Conservation (phyloP, 1,140 invertebrate species). For the Anoplolepis gracilipes region DNA sequence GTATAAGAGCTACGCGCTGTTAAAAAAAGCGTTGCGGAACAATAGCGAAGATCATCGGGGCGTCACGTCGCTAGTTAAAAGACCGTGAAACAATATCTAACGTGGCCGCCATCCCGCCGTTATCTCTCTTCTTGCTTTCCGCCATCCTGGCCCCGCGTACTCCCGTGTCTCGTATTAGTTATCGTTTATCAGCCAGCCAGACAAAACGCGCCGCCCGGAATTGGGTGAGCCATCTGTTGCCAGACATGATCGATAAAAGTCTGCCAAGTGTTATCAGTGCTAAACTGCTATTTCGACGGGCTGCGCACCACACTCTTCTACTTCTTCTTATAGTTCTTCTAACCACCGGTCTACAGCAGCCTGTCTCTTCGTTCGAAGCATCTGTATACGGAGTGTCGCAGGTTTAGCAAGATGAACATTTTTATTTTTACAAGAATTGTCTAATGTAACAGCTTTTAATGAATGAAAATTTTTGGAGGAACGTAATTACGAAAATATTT, state of each 20-base stretch:
- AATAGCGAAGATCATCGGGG: slow-evolving; percentile 63
- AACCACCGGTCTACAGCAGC: slow-evolving; percentile 44
- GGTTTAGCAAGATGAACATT: slow-evolving; percentile 6
- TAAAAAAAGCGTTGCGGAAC: slow-evolving; percentile 37
- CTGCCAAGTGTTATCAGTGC: slow-evolving; percentile 84
- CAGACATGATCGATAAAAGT: slow-evolving; percentile 86
- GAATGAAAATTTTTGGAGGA: background rate
- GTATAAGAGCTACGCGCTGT: background rate
- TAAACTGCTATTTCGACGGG: slow-evolving; percentile 81
- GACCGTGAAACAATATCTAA: slow-evolving; percentile 76
- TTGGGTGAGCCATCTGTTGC: slow-evolving; percentile 84
- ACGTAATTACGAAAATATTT: slow-evolving; percentile 18
- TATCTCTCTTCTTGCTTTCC: slow-evolving; percentile 65
- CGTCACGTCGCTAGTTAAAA: slow-evolving; percentile 74
- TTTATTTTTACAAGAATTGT: slow-evolving; percentile 6
- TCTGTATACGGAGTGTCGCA: slow-evolving; percentile 20
- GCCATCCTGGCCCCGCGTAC: slow-evolving; percentile 51
- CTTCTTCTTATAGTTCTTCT: slow-evolving; percentile 61
- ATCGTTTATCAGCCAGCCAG: slow-evolving; percentile 80
- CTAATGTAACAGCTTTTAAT: background rate
- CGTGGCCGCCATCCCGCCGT: slow-evolving; percentile 39
- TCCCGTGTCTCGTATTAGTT: slow-evolving; percentile 78
- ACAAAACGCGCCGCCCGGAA: slow-evolving; percentile 77
- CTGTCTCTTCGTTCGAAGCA: slow-evolving; percentile 41
- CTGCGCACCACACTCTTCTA: slow-evolving; percentile 65